Conservation (phyloP, 2,888 invertebrate genomes). For the Ceriagrion tenellum region DNA sequence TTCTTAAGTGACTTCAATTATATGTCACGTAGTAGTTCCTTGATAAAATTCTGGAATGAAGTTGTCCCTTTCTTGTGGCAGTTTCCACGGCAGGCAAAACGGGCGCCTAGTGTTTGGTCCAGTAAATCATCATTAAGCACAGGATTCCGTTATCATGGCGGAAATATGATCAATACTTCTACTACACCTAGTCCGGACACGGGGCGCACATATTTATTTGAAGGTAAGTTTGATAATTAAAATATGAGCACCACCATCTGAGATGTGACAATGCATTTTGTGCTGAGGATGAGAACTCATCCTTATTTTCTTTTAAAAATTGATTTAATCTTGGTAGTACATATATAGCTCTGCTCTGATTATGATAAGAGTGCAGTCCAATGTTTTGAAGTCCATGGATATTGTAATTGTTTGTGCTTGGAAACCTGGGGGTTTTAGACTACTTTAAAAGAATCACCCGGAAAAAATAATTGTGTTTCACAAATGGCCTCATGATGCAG, state of each 20-base stretch:
- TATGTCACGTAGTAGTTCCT: not conserved
- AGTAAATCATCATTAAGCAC: constrained; percentile 93
- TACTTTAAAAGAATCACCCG: too few relatives aligned
- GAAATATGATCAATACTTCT: constrained; percentile 90
- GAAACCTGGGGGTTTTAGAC: too few relatives aligned
- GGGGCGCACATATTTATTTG: constrained; percentile 93
- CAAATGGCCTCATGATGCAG: too few relatives aligned
- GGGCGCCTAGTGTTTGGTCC: constrained; percentile 94
- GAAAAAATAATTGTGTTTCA: too few relatives aligned
- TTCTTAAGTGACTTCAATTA: not conserved
- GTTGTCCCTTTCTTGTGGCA: constrained; percentile 75
- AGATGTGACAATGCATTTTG: constrained; percentile 34
- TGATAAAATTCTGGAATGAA: not conserved
- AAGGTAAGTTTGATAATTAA: constrained; percentile 85
- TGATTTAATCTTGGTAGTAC: too few relatives aligned
- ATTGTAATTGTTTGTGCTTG: too few relatives aligned
- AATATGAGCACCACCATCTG: constrained; percentile 48
- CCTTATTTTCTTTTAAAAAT: too few relatives aligned
- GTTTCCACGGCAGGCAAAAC: constrained; percentile 87
- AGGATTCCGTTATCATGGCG: constrained; percentile 92
- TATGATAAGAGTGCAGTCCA: too few relatives aligned
- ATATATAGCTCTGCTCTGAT: too few relatives aligned
- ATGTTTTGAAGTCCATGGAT: too few relatives aligned
- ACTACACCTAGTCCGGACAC: constrained; percentile 94
- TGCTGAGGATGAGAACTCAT: not conserved